Evolutionary conservation across 2,113 vertebrate species (phyloP).

Genomic region (Sclerurus mexicanus): DNA sequence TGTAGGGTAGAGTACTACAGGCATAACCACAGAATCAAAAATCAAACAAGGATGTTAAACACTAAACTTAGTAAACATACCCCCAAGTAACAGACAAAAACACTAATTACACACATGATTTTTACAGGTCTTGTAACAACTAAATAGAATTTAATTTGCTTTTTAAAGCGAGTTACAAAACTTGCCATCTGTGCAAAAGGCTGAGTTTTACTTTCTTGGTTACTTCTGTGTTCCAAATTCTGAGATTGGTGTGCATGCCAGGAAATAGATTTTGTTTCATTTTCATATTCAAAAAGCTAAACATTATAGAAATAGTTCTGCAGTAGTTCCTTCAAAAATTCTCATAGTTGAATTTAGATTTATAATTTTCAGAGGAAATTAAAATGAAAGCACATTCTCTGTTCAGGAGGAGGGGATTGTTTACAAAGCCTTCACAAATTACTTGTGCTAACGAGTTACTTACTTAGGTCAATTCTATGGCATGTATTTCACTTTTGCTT

Average conservation of each 20-base stretch:
- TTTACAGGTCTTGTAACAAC: neutral
- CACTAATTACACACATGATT: neutral
- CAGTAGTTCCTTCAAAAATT: neutral
- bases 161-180: neutral
- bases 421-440: neutral
- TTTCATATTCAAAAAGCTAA: neutral
- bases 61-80: neutral
- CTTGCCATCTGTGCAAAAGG: neutral
- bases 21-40: neutral
- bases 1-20: neutral
- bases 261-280: neutral
- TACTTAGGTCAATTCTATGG: neutral
- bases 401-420: neutral
- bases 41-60: neutral
- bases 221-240: neutral
- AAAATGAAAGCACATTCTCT: neutral
- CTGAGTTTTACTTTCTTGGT: neutral
- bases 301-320: neutral
- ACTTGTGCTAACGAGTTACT: neutral
- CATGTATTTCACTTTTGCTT: neutral
- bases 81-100: neutral
- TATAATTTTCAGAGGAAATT: neutral
- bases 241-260: neutral
- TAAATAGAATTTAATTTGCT: neutral
- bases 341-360: neutral